These are phyloP conservation scores for Muntiacus reevesi DNA, from an alignment of 2,113 vertebrate species.

Conservation along the genomic window DNA sequence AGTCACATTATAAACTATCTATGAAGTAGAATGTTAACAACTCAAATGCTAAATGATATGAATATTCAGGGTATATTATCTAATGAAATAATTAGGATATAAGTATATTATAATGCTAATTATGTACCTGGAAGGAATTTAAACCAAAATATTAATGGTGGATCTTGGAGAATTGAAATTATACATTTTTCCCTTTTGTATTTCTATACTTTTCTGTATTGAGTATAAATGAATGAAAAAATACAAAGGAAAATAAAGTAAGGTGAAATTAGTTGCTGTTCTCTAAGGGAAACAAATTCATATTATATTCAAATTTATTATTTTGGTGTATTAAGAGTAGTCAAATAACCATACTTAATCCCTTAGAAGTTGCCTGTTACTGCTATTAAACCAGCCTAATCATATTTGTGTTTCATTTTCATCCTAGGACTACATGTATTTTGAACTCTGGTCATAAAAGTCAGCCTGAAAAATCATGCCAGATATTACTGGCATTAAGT, in stretches of 20 bases:
- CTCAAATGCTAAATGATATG: neutral
- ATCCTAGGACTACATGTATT: conserved; percentile 54
- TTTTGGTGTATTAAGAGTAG: neutral
- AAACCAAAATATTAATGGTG: neutral
- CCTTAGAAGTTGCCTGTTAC: neutral
- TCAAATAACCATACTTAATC: neutral
- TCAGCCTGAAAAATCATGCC: neutral
- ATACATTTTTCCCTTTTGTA: neutral
- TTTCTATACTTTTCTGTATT: neutral
- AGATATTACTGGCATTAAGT: neutral
- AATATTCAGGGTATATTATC: neutral
- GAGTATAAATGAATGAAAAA: neutral
- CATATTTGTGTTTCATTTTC: conserved; percentile 4
- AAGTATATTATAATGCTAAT: neutral
- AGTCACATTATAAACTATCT: neutral
- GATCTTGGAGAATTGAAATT: neutral
- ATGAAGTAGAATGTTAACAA: neutral
- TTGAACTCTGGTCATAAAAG: conserved; percentile 40
- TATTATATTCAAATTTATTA: neutral
- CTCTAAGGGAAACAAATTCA: neutral
- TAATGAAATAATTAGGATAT: neutral
- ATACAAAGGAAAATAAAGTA: neutral
- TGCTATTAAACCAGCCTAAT: neutral
- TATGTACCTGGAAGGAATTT: neutral
- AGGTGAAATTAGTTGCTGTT: neutral